Base-by-base conservation (phyloP, 2,797 vertebrate species). In the Protonibea diacanthus region DNA sequence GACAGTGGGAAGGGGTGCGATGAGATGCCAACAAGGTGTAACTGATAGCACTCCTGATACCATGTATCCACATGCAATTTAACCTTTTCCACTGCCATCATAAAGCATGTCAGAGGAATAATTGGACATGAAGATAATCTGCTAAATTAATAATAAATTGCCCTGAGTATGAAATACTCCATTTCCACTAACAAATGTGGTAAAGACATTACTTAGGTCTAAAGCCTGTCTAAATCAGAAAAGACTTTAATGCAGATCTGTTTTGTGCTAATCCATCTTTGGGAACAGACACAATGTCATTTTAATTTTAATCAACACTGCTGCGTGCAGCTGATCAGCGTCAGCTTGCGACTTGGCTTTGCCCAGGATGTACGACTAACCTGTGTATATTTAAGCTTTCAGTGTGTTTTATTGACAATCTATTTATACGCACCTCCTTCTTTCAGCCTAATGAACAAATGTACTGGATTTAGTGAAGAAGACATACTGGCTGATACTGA, bases 21-120 rank as follows among this genome's bases (percentile, higher is more conserved):
- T 95, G 94, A 96, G 94, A 95, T 92, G 93, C 93, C 93, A 96
- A 95, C 93, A 94, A 95, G 95, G 92, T 95, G 94, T 89, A 96
- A 94, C 92, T 94, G 95, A 97, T 95, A 85, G 94, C 93, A 92
- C 94, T 95, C 91, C 73, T 66, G 94, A 96, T 95, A 95, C 93
- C 89, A 74, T 76, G 91, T 89, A 93, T 75, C 89, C 89, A 89
- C 82, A 91, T 82, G 87, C 86, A 93, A 91, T 94, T 94, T 87
- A 91, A 92, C 92, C 90, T 89, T 91, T 88, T 67, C 78, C 65
- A 78, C 78, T 66, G 74, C 29, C 69, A 51, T 80, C 83, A 73
- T 90, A 80, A 91, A 91, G 71, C 72, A 86, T 74, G 74, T 86
- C 86, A 81, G 52, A 76, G 55, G 80, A 86, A 89, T 86, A 89